Conservation (phyloP, 2,797 vertebrate genomes). For the Australoheros facetus region DNA sequence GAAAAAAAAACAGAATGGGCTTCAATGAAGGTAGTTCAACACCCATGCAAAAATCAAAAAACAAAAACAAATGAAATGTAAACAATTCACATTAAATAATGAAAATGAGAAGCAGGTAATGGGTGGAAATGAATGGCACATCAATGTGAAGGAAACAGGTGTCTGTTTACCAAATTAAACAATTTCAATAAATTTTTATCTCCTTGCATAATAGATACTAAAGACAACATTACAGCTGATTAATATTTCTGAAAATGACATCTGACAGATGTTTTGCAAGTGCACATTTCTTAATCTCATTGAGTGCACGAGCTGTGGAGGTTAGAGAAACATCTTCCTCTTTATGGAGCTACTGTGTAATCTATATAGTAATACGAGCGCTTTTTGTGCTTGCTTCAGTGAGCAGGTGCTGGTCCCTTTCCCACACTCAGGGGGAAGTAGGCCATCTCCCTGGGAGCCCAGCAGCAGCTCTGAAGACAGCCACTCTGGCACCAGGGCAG, state of each 20-base stretch:
- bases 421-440: slow-evolving; percentile 74
- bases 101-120: slow-evolving; percentile 67
- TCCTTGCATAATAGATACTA: slow-evolving; percentile 16
- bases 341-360: slow-evolving; percentile 53
- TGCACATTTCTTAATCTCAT: slow-evolving; percentile 34
- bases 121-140: slow-evolving; percentile 71
- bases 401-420: slow-evolving; percentile 68
- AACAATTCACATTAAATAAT: slow-evolving; percentile 61
- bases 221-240: slow-evolving; percentile 24
- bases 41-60: slow-evolving; percentile 72
- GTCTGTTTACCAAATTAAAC: slow-evolving; percentile 38
- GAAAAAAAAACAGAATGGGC: slow-evolving; percentile 82
- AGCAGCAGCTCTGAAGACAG: slow-evolving; percentile 65
- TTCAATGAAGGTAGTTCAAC: slow-evolving; percentile 80
- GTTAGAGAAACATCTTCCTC: slow-evolving; percentile 36
- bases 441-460: slow-evolving; percentile 72
- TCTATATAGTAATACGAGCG: slow-evolving; percentile 69
- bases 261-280: slow-evolving; percentile 18
- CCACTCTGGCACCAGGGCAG: slow-evolving; percentile 51
- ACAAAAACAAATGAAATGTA: slow-evolving; percentile 56
- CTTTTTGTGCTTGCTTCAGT: slow-evolving; percentile 61
- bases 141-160: slow-evolving; percentile 48
- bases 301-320: slow-evolving; percentile 22
- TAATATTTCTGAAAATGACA: slow-evolving; percentile 30
- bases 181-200: slow-evolving; percentile 22